Conservation (phyloP, 2,113 vertebrate species). For the Vombatus ursinus region DNA sequence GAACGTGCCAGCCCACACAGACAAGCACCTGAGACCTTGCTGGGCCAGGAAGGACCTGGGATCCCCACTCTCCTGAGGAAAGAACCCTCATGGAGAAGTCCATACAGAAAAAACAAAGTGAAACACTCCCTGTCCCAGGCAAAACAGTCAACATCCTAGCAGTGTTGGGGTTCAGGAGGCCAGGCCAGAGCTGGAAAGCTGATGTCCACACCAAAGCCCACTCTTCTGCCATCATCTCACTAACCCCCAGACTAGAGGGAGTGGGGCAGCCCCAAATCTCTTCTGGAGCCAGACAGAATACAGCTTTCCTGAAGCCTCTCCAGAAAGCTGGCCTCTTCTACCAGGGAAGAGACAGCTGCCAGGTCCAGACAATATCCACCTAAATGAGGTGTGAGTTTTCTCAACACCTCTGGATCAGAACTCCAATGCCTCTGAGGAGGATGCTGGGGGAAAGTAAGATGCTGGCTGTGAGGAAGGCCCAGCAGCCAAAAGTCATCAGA, state of each 20-base stretch:
- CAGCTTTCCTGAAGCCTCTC: too few species aligned
- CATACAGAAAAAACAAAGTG: too few species aligned
- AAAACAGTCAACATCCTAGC: neutral
- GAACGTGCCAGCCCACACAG: slow-evolving; percentile 47
- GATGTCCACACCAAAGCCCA: neutral
- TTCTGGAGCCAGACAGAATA: neutral
- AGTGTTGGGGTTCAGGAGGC: neutral
- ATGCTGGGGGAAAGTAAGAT: too few species aligned
- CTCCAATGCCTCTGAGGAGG: neutral
- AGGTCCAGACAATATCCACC: neutral
- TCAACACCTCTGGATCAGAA: neutral
- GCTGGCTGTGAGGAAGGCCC: neutral
- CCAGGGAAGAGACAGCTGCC: neutral
- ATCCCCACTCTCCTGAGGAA: neutral
- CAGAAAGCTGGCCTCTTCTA: neutral
- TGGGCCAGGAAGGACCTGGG: neutral
- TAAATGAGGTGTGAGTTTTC: neutral
- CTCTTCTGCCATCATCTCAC: neutral
- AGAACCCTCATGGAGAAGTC: neutral
- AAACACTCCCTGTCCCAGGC: neutral
- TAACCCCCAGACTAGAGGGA: neutral
- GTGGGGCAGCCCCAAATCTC: neutral
- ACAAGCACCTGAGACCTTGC: neutral
- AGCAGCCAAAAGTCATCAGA: neutral
- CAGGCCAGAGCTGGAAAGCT: neutral